Evolutionary conservation across 2,113 vertebrate species (phyloP), one percentile per base, ranked within the genome.

Genomic region (Emydura subglobosa): DNA sequence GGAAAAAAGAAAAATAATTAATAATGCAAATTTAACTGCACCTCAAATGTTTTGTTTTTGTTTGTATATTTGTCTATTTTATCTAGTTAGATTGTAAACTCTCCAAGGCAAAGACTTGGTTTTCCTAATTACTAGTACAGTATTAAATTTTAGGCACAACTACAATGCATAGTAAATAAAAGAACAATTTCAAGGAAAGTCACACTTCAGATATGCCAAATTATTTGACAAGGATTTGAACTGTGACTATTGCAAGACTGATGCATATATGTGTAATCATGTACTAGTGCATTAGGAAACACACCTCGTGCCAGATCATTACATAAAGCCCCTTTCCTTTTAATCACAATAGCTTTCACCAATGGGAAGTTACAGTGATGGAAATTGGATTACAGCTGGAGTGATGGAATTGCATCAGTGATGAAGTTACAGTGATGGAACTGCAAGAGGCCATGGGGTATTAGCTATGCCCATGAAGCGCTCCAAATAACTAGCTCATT

Each of bases 101-200:
- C 68, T 44, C 79, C 31, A 68, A 31, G 39, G 88, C 50, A 79
- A n/a, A 29, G 42, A 78, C 42, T 47, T 42, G 79, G 4, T 34
- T 1, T 0, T 5, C 14, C n/a, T 24, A 7, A 1, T 31, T 10
- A 72, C 51, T 25, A 25, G 14, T 7, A 21, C 9, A 3, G n/a
- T 47, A 25, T 17, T 72, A 72, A 2, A 72, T 72, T 72, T 7
- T 39, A 7, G 79, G 51, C 47, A 47, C 68, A 72, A 13, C 55
- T 3, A 2, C 2, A 22, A 79, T 4, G 24, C 29, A 16, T 2
- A 25, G 34, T 10, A 47, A 6, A 7, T 5, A 72, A 72, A 21
- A 53, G 57, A 31, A 1, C 9, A 42, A 42, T 47, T 47, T 7
- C 16, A 44, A 25, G 47, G 31, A 44, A 85, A 31, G 44, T 2